Evolutionary conservation across 2,113 vertebrate species (phyloP).

Genomic region (Microcebus griseorufus): DNA sequence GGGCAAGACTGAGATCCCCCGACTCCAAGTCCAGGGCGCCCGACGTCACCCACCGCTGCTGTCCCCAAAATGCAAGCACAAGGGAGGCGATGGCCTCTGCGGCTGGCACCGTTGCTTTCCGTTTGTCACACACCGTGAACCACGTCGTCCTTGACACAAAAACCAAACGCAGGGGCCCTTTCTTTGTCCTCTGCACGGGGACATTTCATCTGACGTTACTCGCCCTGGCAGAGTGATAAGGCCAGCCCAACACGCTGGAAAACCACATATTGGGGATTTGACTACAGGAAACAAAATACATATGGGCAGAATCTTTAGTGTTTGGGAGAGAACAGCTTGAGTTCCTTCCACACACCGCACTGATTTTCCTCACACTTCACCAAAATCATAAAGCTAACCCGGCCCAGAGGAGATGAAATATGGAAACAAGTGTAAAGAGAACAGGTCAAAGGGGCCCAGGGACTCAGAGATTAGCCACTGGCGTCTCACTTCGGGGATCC

Average conservation of each 20-base stretch:
- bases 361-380: conserved; percentile 55
- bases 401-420: conserved; percentile 56
- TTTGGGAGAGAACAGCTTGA: conserved; percentile 48
- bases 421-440: neutral
- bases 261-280: conserved; percentile 1
- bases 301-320: conserved; percentile 43
- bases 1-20: neutral
- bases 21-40: neutral
- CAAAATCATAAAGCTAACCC: conserved; percentile 9
- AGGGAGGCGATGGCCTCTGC: neutral
- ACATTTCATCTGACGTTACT: conserved; percentile 25
- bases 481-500: neutral
- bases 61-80: neutral
- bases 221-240: neutral
- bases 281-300: conserved; percentile 25
- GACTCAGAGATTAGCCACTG: conserved; percentile 7
- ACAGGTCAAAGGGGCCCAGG: neutral
- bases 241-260: neutral
- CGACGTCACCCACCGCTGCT: rapidly evolving
- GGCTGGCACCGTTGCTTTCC: neutral
- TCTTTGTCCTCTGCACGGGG: neutral
- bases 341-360: conserved; percentile 3
- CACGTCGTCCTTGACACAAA: neutral
- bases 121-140: rapidly evolving
- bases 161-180: neutral